A percentile compares a stretch with the other conserved stretches of the same genome.
Conservation (phyloP, 2,797 vertebrate genomes). For the Microcaecilia unicolor region DNA sequence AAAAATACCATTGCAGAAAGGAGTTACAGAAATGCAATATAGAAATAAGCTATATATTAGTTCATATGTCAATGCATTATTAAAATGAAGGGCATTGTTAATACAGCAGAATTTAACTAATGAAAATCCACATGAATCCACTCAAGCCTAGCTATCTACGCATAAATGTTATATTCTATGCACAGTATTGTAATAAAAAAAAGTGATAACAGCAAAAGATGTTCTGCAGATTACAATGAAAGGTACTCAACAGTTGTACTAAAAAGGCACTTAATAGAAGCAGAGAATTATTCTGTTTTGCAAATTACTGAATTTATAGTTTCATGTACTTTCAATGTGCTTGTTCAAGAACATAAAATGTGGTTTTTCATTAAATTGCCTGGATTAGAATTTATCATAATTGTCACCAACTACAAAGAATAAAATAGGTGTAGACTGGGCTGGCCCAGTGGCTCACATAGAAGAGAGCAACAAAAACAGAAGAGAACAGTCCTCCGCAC, state of each 20-base stretch:
- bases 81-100: constrained; percentile 8
- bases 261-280: constrained; percentile 12
- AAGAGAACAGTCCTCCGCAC: too few species aligned
- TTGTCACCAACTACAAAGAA: constrained; percentile 24
- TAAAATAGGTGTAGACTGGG: constrained; percentile 32
- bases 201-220: constrained; percentile 25
- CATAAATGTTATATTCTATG: constrained; percentile 10
- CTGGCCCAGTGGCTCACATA: too few species aligned
- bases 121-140: constrained; percentile 18
- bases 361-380: constrained; percentile 15
- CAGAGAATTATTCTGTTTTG: constrained; percentile 35
- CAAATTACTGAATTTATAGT: too few species aligned
- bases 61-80: constrained; percentile 26
- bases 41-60: constrained; percentile 16
- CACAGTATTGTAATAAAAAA: constrained; percentile 11
- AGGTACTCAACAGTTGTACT: constrained; percentile 1
- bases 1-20: too few species aligned
- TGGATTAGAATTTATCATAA: constrained; percentile 31
- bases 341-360: constrained; percentile 27
- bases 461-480: too few species aligned
- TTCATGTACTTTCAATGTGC: constrained; percentile 8
- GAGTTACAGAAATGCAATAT: too few species aligned
- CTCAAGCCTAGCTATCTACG: constrained; percentile 5
- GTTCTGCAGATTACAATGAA: constrained; percentile 21
- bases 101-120: constrained; percentile 17